Base-by-base conservation (phyloP, 2,113 vertebrate species). In the Zootoca vivipara region DNA sequence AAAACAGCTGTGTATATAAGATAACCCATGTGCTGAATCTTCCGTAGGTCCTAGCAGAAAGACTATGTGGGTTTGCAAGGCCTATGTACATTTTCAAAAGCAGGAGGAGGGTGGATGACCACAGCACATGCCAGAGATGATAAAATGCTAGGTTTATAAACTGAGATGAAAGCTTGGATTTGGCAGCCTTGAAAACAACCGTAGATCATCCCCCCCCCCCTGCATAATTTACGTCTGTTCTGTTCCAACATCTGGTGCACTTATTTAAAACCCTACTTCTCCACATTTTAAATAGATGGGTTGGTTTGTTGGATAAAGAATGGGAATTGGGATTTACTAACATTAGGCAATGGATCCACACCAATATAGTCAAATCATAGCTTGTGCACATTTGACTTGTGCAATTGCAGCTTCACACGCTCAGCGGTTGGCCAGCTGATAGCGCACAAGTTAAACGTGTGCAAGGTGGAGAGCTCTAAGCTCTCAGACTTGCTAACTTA, bases 211-310 rank as follows among this genome's bases (percentile, higher is more conserved):
- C 10, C 16, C 78, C 20, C 73, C 73, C 58, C 22, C 58, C 3
- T 20, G 4, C 33, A 42, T 24, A 74, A 78, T 85, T 78, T 67
- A 67, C 28, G 46, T 78, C 84, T 78, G 38, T 67, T 78, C 84
- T 78, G 38, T 67, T 40, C 73, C 65, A 62, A 46, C 58, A 85
- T 85, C 84, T 85, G 84, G 35, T 65, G 74, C 77, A 78, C 84
- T 78, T 67, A 46, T 67, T 46, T 78, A 67, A 85, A 85, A 42
- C 28, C 33, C 24, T 64, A 28, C 35, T 78, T 67, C 28, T 64
- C 58, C 35, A 7, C 62, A 42, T 15, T 75, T 85, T 38, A 74
- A 75, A 74, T 30, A 73, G 46, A 46, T 46, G 46, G 46, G 46
- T 46, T 46, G 46, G 69, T 85, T 73, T 30, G 52, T 72, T 52